Conservation (phyloP, 2,113 vertebrate genomes). For the Perca schrenkii region DNA sequence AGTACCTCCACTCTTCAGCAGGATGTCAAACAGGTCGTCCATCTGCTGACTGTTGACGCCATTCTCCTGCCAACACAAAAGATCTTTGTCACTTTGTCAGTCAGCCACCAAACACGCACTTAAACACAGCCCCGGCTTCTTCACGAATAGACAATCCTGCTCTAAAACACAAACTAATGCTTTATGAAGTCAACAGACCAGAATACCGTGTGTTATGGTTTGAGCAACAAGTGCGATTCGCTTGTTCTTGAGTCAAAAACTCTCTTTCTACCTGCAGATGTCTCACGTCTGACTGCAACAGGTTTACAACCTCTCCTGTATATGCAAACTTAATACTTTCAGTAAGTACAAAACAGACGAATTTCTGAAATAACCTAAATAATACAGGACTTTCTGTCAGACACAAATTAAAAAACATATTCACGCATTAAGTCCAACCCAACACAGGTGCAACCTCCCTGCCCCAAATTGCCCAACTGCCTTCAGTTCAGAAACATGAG, state of each 20-base stretch:
- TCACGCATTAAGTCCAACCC: background rate
- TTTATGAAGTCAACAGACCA: too few species aligned
- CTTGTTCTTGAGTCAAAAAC: too few species aligned
- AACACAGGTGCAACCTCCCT: background rate
- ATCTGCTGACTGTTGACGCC: conserved; percentile 91
- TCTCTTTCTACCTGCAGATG: background rate
- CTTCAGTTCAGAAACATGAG: background rate
- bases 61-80: conserved; percentile 83
- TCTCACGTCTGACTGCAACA: background rate
- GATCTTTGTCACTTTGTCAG: background rate
- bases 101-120: background rate
- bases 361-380: background rate
- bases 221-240: too few species aligned
- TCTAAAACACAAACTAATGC: too few species aligned
- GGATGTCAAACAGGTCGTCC: conserved; percentile 96
- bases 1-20: conserved; percentile 95
- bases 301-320: background rate
- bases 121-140: background rate
- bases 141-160: background rate
- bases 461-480: background rate
- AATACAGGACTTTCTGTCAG: background rate
- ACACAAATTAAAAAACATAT: background rate
- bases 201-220: too few species aligned
- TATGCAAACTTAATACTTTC: background rate
- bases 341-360: background rate